Evolutionary conservation across 2,797 vertebrate genomes (phyloP).

Genomic region (Hemibagrus guttatus): DNA sequence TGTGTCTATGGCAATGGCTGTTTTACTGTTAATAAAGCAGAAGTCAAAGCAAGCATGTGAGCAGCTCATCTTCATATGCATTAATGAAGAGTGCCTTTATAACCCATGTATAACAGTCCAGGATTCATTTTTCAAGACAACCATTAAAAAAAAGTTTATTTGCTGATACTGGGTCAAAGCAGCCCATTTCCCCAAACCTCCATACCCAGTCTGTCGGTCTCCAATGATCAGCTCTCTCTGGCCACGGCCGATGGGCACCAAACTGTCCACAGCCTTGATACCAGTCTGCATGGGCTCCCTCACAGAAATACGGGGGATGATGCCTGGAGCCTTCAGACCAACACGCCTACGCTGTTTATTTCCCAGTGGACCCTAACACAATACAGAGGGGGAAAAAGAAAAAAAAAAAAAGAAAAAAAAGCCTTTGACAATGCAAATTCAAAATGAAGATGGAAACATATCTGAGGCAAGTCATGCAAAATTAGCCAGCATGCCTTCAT

Average conservation of each 20-base stretch:
- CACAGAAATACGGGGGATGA: constrained; percentile 97
- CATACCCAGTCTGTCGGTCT: constrained; percentile 97
- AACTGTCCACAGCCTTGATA: constrained; percentile 96
- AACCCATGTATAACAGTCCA: neutral
- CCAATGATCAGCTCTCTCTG: constrained; percentile 98
- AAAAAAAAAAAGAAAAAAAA: neutral
- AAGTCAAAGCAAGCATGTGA: neutral
- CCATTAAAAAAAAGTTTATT: neutral
- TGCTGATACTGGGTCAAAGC: neutral
- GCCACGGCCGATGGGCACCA: constrained; percentile 96
- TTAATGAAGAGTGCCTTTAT: neutral
- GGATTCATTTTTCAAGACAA: neutral
- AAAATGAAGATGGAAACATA: neutral
- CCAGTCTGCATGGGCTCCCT: constrained; percentile 97
- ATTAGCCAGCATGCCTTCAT: neutral
- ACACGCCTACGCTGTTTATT: constrained; percentile 86
- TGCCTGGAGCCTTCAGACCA: constrained; percentile 94
- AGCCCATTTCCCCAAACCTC: no score
- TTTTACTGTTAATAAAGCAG: constrained; percentile 80
- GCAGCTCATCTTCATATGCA: neutral
- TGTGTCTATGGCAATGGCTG: constrained; percentile 97
- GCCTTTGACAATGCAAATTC: neutral
- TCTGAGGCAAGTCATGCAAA: neutral
- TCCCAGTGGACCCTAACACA: constrained; percentile 82
- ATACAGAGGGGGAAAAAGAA: neutral